These are phyloP conservation scores for Anarrhichthys ocellatus DNA, from an alignment of 2,113 vertebrate species.

Conservation along the genomic window DNA sequence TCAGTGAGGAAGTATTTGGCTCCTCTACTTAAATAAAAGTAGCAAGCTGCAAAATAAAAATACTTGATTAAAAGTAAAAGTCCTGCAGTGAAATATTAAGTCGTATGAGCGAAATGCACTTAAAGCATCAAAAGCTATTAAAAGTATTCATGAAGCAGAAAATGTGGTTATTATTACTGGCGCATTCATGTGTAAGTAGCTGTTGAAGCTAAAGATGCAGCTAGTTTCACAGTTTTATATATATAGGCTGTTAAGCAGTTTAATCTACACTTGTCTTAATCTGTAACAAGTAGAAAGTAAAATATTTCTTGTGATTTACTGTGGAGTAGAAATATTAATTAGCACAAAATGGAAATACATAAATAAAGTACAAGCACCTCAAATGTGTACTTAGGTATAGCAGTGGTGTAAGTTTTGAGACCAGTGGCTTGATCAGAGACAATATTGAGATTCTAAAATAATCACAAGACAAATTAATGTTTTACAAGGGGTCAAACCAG, in stretches of 20 bases:
- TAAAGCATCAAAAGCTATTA: background rate
- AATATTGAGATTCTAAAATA: slow-evolving; percentile 5
- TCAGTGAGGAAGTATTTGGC: background rate
- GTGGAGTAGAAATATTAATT: background rate
- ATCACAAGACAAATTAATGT: slow-evolving; percentile 19
- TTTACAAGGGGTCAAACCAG: slow-evolving; percentile 22
- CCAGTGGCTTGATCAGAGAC: too few relatives aligned
- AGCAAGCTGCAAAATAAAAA: background rate
- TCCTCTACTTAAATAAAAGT: background rate
- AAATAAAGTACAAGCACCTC: background rate
- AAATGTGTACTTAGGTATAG: background rate
- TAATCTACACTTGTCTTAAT: too few relatives aligned
- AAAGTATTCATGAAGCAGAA: background rate
- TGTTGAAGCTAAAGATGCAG: background rate
- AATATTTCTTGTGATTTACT: too few relatives aligned
- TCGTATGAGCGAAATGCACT: background rate
- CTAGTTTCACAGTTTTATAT: background rate
- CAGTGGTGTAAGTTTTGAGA: background rate
- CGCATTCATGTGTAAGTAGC: background rate
- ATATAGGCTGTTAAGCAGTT: background rate
- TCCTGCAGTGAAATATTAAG: background rate
- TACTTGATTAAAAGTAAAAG: background rate
- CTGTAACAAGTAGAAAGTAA: background rate
- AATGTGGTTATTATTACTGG: background rate
- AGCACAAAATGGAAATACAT: background rate